These are phyloP conservation scores for Aselliscus stoliczkanus DNA, from an alignment of 2,797 vertebrate genomes.

Conservation along the genomic window DNA sequence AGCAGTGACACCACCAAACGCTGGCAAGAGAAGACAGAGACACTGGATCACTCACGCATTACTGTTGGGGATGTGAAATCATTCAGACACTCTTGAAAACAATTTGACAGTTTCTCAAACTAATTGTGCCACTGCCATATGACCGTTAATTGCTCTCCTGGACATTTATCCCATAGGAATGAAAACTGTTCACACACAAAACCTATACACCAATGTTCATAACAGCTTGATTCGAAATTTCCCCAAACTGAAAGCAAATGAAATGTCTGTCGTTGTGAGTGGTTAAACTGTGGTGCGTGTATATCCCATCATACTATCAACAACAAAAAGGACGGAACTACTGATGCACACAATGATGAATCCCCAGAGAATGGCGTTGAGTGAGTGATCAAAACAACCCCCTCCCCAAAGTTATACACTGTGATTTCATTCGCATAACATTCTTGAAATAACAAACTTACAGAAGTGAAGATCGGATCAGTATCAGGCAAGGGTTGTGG, in stretches of 20 bases:
- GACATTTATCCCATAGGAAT: not conserved
- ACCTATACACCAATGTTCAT: not conserved
- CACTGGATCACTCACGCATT: not conserved
- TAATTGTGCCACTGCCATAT: not conserved
- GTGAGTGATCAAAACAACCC: not conserved
- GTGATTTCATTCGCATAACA: not conserved
- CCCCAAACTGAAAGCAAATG: not conserved
- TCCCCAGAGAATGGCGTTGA: not conserved
- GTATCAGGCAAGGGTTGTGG: not conserved
- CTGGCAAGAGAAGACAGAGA: not conserved
- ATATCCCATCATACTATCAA: too few species aligned
- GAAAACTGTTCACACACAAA: not conserved
- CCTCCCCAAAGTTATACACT: not conserved
- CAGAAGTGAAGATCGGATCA: not conserved
- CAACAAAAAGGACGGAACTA: not conserved
- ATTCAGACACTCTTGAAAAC: not conserved
- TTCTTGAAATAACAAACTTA: not conserved
- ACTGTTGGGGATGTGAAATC: not conserved
- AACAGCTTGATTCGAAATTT: not conserved
- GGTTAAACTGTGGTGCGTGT: too few species aligned
- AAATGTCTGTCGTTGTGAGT: not conserved
- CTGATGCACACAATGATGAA: not conserved
- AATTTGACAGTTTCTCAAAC: not conserved
- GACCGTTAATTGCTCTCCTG: too few species aligned
- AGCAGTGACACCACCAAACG: not conserved